Base-by-base conservation (phyloP, 2,888 invertebrate species). In the Leucophora obtusa region DNA sequence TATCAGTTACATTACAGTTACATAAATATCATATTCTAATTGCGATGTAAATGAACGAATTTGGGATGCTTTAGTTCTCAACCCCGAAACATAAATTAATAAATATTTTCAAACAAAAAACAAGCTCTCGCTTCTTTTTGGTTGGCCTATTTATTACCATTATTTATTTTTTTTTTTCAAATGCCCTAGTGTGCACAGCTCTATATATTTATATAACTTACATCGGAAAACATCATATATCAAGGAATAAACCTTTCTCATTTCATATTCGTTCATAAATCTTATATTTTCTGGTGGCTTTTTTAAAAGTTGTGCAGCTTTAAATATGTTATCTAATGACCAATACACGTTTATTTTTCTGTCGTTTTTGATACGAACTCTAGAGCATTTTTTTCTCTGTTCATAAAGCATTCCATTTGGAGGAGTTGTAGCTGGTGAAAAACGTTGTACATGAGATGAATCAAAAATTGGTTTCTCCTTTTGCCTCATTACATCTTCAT, bases 221-320 rank as follows among this genome's bases (percentile, higher is more conserved):
- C 92, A 92, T 85, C 92, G 88, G 65, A 92, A 90, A 24, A 92
- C 92, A 84, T 92, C 92, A 86, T 92, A 92, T 58, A 92, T 91
- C n/a, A 92, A 87, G 1, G 91, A 91, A 73, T 91, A 91, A 1
- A 92, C 92, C 79, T 91, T 87, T 60, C 92, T 86, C 91, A 92
- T 92, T 84, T 92, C 91, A 8, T 92, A 91, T 81, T 92, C 92
- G 85, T 91, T 91, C 1, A 77, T 78, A 70, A 88, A 88, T 35
- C 66, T 54, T 7, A 86, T 84, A 8, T 79, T 50, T 10, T 84
- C 65, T n/a, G 86, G 85, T 59, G 87, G 87, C 38, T 84, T 85
- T 33, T 82, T 82, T 21, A 88, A 74, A 33, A 88, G 80, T 81
- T 87, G 86, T 8, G 87, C 88, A 11, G 88, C 88, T 68, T 86